Base-by-base conservation (phyloP, 2,888 invertebrate species). In the Mythimna lalbum region DNA sequence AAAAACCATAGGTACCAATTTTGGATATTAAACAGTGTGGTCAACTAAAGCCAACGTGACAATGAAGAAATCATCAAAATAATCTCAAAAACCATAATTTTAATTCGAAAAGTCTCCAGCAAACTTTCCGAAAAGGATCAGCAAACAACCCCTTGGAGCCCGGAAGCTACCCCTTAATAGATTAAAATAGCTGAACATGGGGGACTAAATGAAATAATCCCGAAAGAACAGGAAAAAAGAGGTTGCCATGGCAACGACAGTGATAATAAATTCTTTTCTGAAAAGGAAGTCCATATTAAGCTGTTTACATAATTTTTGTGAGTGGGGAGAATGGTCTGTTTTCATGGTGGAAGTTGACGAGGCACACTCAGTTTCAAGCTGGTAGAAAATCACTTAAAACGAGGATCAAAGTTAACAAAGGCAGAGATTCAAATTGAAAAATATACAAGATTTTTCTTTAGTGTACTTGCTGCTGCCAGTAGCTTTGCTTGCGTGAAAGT, bases 151-250 rank as follows among this genome's bases (percentile, higher is more conserved):
- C 69, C 47, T 55, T 63, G 64, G 53, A 31, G 23, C 50, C 50
- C 61, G 66, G 59, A 64, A 57, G 62, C 62, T 69, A 75, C 69
- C 69, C 65, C 74, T 62, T 80, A 80, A 80, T 76, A 80, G 73
- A 85, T 80, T 85, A 75, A 80, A 84, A 84, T 71, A 75, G 63
- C 65, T 78, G 62, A 75, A 83, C 64, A 73, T 72, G 69, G 63
- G 67, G 60, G 53, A 73, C 67, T 59, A 77, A 84, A 83, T 76
- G 63, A 73, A 78, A 80, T 78, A 75, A 73, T 85, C 66, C 55
- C 27, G 56, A 69, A 69, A 53, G 76, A 74, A 60, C 67, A 68
- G 69, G 61, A 73, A 83, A 80, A 78, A 81, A 73, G 52, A 19
- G 60, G 69, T 80, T 66, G 69, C 36, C 70, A 78, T 78, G 69